Conservation (phyloP, 2,888 invertebrate species). For the Marasmarcha lunaedactyla region DNA sequence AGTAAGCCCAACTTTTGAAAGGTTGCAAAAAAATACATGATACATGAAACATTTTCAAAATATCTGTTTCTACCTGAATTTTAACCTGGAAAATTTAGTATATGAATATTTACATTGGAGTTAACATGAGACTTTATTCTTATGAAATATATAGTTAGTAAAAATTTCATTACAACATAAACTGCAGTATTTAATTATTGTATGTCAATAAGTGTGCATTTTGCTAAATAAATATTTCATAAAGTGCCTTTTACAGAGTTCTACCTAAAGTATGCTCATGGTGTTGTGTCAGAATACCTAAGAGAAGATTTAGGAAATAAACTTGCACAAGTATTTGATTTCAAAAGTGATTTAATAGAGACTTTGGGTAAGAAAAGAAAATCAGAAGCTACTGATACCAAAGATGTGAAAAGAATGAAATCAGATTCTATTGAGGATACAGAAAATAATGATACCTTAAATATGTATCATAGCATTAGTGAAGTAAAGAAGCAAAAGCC, state of each 20-base stretch:
- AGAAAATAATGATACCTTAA: constrained; percentile 27
- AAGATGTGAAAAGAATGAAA: constrained; percentile 47
- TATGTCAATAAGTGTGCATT: neutral
- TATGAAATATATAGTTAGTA: too few relatives aligned
- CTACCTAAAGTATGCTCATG: constrained; percentile 80
- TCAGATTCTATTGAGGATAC: constrained; percentile 35
- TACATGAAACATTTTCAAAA: too few relatives aligned
- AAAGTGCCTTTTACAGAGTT: constrained; percentile 53
- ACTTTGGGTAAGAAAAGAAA: constrained; percentile 66
- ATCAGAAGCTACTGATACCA: constrained; percentile 41
- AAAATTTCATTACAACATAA: too few relatives aligned
- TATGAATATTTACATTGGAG: too few relatives aligned
- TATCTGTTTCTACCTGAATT: too few relatives aligned
- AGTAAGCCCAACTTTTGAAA: too few relatives aligned
- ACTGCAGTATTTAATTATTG: constrained; percentile 3
- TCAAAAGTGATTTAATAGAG: constrained; percentile 71
- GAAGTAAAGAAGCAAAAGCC: constrained; percentile 63
- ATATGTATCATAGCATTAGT: constrained; percentile 34
- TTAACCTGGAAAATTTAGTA: too few relatives aligned
- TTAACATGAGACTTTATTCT: too few relatives aligned
- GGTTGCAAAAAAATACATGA: too few relatives aligned
- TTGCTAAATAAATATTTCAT: neutral
- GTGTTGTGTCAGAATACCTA: constrained; percentile 84
- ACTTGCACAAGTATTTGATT: constrained; percentile 74
- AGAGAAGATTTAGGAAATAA: constrained; percentile 75